Percentiles rank a stretch among this genome's conserved stretches.
phyloP scores from a whole-genome alignment of 37 sponge, comb jelly and placozoan species.

The Spongilla lacustris region DNA sequence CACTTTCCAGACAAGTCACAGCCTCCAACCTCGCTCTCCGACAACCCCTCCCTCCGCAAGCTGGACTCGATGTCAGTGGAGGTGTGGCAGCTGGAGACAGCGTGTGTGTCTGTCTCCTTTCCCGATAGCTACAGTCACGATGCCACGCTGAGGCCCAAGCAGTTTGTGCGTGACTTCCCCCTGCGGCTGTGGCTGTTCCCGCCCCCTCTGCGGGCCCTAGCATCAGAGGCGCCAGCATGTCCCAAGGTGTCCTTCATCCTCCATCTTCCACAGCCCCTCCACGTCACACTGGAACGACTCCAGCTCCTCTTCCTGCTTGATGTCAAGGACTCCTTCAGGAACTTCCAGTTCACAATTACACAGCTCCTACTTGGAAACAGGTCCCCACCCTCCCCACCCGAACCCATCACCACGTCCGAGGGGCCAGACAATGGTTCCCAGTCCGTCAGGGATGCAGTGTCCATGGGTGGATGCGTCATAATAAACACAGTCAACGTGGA shows the following conservation, averaged over 20 bases:
- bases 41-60: not conserved
- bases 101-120: conserved; percentile 60
- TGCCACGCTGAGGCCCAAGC: conserved; percentile 47
- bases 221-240: not conserved
- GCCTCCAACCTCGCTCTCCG: too few relatives aligned
- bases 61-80: conserved; percentile 19
- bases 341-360: conserved; percentile 40
- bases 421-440: not conserved
- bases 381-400: too few relatives aligned
- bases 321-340: conserved; percentile 65
- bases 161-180: conserved; percentile 72
- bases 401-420: too few relatives aligned
- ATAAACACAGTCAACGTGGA: conserved; percentile 5
- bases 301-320: conserved; percentile 66
- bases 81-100: conserved; percentile 56
- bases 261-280: conserved; percentile 22
- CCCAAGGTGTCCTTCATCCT: conserved; percentile 46
- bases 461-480: conserved; percentile 42
- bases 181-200: conserved; percentile 64
- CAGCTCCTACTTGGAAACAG: conserved; percentile 17
- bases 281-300: conserved; percentile 37
- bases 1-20: not conserved
- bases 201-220: too few relatives aligned
- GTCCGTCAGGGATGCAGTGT: not conserved
- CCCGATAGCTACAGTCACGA: conserved; percentile 30